Evolutionary conservation across 2,888 invertebrate genomes (phyloP), one percentile per base, ranked within the genome.

Genomic region (Lepidochitona cinerea): DNA sequence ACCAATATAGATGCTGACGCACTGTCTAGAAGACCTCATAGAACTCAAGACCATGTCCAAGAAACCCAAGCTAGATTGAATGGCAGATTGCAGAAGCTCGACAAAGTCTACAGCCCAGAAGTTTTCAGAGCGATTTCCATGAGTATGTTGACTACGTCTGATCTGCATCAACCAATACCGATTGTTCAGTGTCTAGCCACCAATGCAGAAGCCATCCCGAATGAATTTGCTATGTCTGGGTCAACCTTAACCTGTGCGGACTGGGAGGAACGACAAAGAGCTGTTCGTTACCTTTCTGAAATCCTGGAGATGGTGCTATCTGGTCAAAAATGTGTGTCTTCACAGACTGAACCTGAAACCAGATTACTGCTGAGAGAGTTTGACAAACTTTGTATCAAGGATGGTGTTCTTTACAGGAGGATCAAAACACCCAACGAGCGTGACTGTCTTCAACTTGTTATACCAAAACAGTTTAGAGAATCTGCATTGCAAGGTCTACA

Each of bases 1-100:
- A 54, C 54, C n/a, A 66, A 66, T 26, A 66, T 26, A 36, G 66
- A 66, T 35, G 66, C 66, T 18, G 66, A 66, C 29, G 66, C 66
- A 4, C 26, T 66, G 29, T 66, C 66, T 14, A 35, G 66, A 37
- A 66, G 35, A 37, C 66, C 66, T 29, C 32, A 59, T 26, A 4
- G 26, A 29, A 29, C 59, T 29, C 32, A 23, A 23, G 29, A 59
- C 29, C 59, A 26, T 59, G 59, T 59, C 26, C 23, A 23, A 32
- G 59, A 59, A 29, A 59, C 59, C 26, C 29, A 59, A 59, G 26
- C 32, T 32, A 59, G 59, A 59, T 32, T 59, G 23, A 59, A 4
- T 2, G 7, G 59, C 12, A 14, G 32, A 29, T 26, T 4, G 12
- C 59, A 59, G 59, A 23, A 23, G 23, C 29, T 32, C 29, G 29